These are phyloP conservation scores for Nycticorax nycticorax DNA, from an alignment of 2,113 vertebrate species.

Conservation along the genomic window DNA sequence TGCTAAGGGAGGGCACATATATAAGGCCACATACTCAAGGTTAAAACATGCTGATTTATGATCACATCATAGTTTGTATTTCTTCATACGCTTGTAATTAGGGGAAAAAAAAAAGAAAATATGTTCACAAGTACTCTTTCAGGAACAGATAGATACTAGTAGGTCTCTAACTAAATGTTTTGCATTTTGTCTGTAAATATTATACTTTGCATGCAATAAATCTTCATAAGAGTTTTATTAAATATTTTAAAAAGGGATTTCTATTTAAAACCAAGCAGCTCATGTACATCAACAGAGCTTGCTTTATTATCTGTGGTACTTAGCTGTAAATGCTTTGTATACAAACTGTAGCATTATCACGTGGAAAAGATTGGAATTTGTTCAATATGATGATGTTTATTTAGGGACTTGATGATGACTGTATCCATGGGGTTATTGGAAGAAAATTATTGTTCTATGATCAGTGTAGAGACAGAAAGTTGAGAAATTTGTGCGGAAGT, in stretches of 20 bases:
- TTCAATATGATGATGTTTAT: background rate
- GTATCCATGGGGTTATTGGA: background rate
- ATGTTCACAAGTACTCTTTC: background rate
- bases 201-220: background rate
- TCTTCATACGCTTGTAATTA: background rate
- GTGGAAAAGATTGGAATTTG: background rate
- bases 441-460: background rate
- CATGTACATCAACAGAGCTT: background rate
- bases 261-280: background rate
- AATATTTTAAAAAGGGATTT: background rate
- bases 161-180: background rate
- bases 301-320: background rate
- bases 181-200: background rate
- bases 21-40: background rate
- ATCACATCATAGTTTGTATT: background rate
- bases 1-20: fast-evolving
- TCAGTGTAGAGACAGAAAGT: background rate
- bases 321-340: background rate
- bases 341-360: background rate
- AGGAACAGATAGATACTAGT: background rate
- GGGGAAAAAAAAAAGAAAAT: background rate
- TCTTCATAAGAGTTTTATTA: background rate
- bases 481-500: background rate
- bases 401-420: background rate
- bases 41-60: background rate